Evolutionary conservation across 2,797 vertebrate species (phyloP), one percentile per base, ranked within the genome.

Genomic region (Melanogrammus aeglefinus): DNA sequence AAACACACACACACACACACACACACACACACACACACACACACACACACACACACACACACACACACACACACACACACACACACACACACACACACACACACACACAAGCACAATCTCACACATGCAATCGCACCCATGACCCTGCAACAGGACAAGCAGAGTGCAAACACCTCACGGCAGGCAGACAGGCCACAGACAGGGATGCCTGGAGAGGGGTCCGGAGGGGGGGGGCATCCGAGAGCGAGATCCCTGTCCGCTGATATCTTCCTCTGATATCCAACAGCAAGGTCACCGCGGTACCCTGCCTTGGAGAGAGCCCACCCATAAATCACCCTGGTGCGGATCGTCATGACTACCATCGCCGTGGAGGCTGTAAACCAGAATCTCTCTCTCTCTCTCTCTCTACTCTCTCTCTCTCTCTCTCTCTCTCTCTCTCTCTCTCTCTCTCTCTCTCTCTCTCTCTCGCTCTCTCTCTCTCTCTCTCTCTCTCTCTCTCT

Each of bases 201-300:
- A 57, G 16, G 47, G 47, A 5, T 16, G 79, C 72, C 80, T 74
- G 77, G 84, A 84, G 84, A 85, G 36, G 29, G 78, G 72, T 80
- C 85, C 83, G 78, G 85, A 82, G 75, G 79, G 51, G 87, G n/a
- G 91, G 47, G 47, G 16, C 47, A 21, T 88, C 81, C 73, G 90
- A 88, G 90, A 90, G 84, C 70, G 86, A 91, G 90, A 90, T 88
- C 89, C 84, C 85, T 90, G 90, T 92, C 91, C 88, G 72, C 83
- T 89, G 91, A 92, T 90, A 88, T 92, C 90, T 92, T 83, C 84
- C 88, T 93, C 89, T 86, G 92, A 92, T 93, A 92, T 91, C 87
- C 85, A 85, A 81, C 88, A 91, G 92, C 92, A 94, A 94, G 94
- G 93, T 94, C 92, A 89, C 92, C 47, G 18, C 91, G 89, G 88